Evolutionary conservation across 2,888 invertebrate genomes (phyloP), one percentile per base, ranked within the genome.

Genomic region (Idaea aversata): DNA sequence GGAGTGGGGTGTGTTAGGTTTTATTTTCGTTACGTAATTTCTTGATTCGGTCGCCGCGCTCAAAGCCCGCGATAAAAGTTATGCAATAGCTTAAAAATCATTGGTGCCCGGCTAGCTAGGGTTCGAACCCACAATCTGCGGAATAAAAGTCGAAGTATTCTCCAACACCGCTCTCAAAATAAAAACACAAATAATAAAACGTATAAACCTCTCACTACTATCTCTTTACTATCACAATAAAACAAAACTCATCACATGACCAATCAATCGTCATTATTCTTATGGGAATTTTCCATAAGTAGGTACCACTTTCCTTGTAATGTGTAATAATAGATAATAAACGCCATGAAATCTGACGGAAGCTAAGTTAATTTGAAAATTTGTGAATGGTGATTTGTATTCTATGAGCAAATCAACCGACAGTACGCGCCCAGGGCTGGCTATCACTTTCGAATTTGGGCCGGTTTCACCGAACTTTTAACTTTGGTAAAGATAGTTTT

Each of bases 381-480:
- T 25, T 61, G 68, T 68, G 65, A 72, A 69, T 68, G 67, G 67
- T 59, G 68, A 69, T 78, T 77, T 69, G 72, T 71, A 77, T 77
- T 75, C 75, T 75, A 73, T 74, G 64, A 69, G 68, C 64, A 73
- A 76, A 78, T 72, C 67, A 70, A 69, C 62, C 64, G 64, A 61
- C 70, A 64, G 65, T 60, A 61, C 66, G 77, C 78, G 77, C 82
- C 78, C 73, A 71, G 4, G 47, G 47, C 68, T 65, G 66, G 77
- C 72, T 83, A 79, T 83, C 80, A 74, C 86, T 86, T 86, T 85
- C 83, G 83, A 82, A 85, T 69, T 63, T 35, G 70, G 76, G 10
- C 65, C 58, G 61, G 67, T 77, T 70, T 5, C 68, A 82, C 77
- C 16, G 34, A 10, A 1, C 5, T 63, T 59, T 72, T 65, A 77